A percentile compares a stretch with the other conserved stretches of the same genome.
Evolutionary conservation across 2,113 vertebrate genomes (phyloP).

Genomic region (Lasiurus cinereus): DNA sequence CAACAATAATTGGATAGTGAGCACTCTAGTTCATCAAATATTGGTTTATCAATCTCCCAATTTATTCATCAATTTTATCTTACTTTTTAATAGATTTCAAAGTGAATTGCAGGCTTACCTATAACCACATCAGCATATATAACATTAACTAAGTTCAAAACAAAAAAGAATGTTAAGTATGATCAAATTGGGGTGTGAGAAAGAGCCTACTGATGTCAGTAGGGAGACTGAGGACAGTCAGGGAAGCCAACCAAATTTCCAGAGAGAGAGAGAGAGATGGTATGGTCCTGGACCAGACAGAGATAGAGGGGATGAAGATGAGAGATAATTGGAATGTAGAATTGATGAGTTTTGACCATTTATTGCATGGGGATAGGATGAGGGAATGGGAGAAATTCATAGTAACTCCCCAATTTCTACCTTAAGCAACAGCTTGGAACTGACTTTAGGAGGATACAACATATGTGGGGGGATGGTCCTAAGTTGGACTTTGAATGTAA

Average conservation of each 20-base stretch:
- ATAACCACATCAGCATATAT: background rate
- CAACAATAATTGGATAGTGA: background rate
- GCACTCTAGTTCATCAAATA: background rate
- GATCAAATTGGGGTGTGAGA: background rate
- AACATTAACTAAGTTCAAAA: background rate
- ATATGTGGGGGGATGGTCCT: background rate
- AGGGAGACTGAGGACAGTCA: background rate
- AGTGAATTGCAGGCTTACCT: background rate
- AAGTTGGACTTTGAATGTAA: background rate
- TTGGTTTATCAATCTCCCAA: background rate
- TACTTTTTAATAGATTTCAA: slow-evolving; percentile 34
- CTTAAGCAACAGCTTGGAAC: background rate
- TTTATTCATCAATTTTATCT: background rate
- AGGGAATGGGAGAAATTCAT: background rate
- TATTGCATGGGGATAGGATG: background rate
- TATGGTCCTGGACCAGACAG: background rate
- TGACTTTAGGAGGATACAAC: background rate
- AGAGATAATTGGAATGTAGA: background rate
- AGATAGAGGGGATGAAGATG: rapidly evolving
- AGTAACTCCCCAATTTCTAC: background rate
- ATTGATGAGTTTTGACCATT: background rate
- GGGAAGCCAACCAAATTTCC: background rate
- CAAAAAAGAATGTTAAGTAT: background rate
- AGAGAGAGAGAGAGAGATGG: background rate
- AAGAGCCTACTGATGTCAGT: background rate